These are phyloP conservation scores for Andrena camellia DNA, from an alignment of 2,888 invertebrate genomes.

Conservation along the genomic window DNA sequence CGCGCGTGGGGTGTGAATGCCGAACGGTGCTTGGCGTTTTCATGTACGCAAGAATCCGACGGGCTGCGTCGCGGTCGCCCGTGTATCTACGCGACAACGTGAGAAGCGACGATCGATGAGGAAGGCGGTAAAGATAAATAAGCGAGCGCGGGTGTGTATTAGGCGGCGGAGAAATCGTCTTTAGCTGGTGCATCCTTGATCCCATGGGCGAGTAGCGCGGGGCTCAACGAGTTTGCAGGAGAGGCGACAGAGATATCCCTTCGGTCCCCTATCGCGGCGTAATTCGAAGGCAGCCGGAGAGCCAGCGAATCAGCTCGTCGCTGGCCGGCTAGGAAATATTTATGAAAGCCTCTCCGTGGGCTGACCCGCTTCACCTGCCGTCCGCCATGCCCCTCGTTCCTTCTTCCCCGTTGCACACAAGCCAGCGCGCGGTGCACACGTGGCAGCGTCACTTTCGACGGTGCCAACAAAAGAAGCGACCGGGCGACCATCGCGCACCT, in stretches of 20 bases:
- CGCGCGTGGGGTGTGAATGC: no score
- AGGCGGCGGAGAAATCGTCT: no score
- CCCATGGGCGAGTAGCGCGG: no score
- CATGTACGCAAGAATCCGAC: no score
- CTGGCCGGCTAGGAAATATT: constrained; percentile 44
- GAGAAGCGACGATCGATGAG: no score
- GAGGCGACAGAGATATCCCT: neutral
- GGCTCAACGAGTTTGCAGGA: neutral
- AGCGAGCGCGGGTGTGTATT: no score
- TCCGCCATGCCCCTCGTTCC: constrained; percentile 29
- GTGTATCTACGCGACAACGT: no score
- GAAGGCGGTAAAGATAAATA: no score
- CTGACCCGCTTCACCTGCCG: constrained; percentile 42
- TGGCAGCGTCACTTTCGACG: constrained; percentile 40
- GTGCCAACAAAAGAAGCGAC: constrained; percentile 49
- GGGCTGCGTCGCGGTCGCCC: no score
- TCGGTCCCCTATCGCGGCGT: neutral
- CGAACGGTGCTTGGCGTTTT: no score
- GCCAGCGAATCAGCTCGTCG: constrained; percentile 15
- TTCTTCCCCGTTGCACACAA: constrained; percentile 31
- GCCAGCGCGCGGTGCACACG: constrained; percentile 31
- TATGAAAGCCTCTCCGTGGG: constrained; percentile 39
- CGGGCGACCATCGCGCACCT: neutral
- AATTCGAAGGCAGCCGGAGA: neutral
- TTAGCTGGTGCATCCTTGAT: no score